Evolutionary conservation across 2,888 invertebrate genomes (phyloP).

Genomic region (Tridacna gigas): DNA sequence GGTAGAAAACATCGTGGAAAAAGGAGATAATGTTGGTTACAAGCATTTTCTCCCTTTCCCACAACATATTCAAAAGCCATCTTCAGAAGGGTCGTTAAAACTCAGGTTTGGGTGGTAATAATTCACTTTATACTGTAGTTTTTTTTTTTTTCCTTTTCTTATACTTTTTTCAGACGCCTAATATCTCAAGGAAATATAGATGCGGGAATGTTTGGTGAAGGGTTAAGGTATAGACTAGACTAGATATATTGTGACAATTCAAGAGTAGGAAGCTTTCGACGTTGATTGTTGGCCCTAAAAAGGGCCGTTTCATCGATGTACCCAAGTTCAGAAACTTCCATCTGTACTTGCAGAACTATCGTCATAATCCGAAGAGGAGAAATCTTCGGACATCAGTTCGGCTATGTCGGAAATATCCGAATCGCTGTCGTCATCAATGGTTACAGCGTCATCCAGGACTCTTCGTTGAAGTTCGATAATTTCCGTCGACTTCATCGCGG

Average conservation of each 20-base stretch:
- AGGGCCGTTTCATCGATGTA: slow-evolving; percentile 42
- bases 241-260: neutral
- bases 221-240: neutral
- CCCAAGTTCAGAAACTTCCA: neutral
- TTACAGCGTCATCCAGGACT: slow-evolving; percentile 29
- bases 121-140: too few species aligned
- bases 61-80: too few species aligned
- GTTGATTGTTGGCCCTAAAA: slow-evolving; percentile 55
- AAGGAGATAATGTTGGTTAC: too few species aligned
- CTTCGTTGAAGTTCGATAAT: slow-evolving; percentile 51
- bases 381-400: neutral
- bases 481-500: slow-evolving; percentile 57
- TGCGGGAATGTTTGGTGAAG: too few species aligned
- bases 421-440: slow-evolving; percentile 22
- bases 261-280: neutral
- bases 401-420: slow-evolving; percentile 10
- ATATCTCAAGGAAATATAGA: too few species aligned
- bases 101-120: too few species aligned
- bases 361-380: slow-evolving; percentile 1
- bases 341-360: slow-evolving; percentile 29
- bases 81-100: too few species aligned
- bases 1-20: too few species aligned
- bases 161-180: neutral
- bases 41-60: too few species aligned
- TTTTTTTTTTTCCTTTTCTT: neutral